These are phyloP conservation scores for Drosophila ficusphila DNA, from an alignment of 1,140 invertebrate genomes.

Conservation along the genomic window DNA sequence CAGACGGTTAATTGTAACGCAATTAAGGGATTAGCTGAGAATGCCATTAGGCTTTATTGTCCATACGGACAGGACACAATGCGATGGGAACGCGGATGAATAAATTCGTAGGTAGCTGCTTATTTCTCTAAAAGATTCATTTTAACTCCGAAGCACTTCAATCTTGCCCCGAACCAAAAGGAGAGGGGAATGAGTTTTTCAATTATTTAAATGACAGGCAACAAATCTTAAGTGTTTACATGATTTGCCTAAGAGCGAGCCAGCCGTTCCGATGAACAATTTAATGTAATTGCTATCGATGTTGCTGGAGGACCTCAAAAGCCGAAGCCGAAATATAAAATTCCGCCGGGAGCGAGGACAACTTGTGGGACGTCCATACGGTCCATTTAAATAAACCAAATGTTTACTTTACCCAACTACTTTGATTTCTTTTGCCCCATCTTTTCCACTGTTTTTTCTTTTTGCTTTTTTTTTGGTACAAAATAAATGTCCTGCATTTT, in stretches of 20 bases:
- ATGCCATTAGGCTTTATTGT: conserved; percentile 76
- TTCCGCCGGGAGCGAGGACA: neutral
- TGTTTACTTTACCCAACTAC: conserved; percentile 58
- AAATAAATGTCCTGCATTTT: conserved; percentile 68
- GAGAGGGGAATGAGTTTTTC: conserved; percentile 56
- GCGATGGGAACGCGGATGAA: conserved; percentile 1
- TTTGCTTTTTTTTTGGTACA: conserved; percentile 20
- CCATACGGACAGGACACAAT: conserved; percentile 17
- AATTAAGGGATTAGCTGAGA: conserved; percentile 76
- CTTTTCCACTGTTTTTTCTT: conserved; percentile 15
- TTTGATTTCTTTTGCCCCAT: conserved; percentile 12
- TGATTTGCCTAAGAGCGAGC: conserved; percentile 43
- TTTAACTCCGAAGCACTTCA: conserved; percentile 6
- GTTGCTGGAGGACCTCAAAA: conserved; percentile 33
- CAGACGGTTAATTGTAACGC: conserved; percentile 76
- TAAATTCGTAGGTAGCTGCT: conserved; percentile 3
- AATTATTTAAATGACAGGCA: conserved; percentile 77
- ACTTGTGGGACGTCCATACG: conserved; percentile 57
- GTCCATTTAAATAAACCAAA: conserved; percentile 75
- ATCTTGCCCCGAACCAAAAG: conserved; percentile 2
- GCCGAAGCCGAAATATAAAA: conserved; percentile 11
- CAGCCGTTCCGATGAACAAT: conserved; percentile 30
- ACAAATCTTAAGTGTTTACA: conserved; percentile 71
- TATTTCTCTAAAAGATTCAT: conserved; percentile 3
- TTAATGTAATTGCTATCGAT: conserved; percentile 71